Base-by-base conservation (phyloP, 2,888 invertebrate species). In the Girardia tigrina region DNA sequence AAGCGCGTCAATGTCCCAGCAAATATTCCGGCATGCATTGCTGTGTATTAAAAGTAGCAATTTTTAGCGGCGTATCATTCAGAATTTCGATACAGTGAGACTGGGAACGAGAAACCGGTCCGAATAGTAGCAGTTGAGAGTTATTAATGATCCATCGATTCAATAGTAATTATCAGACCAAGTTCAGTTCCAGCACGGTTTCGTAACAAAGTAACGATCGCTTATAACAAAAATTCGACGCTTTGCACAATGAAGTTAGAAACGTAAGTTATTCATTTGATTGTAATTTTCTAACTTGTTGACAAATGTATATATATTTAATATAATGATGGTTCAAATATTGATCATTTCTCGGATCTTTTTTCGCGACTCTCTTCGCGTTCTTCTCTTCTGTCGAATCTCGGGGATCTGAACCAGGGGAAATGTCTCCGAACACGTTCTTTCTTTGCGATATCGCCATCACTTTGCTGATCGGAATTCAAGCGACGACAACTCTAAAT, bases 1-100 rank as follows among this genome's bases (percentile, higher is more conserved):
- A n/a, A 56, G 56, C n/a, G 56, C 56, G 56, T 56, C 56, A 56
- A 56, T 56, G 56, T 56, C 56, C 56, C 56, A 56, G 56, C 56
- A 56, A 56, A 56, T n/a, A 56, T 56, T 56, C n/a, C 23, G 23
- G 56, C 56, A 56, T 56, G 56, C 23, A 56, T 56, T 56, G 56
- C 56, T 56, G 56, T 56, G 56, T 56, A 56, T 56, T 56, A 56
- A 56, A 56, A 56, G 56, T 56, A 56, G 56, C 56, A 56, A 56
- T 56, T 56, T 56, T 56, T 16, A 56, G 56, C 56, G 56, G 56
- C 56, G 56, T 56, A 56, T 56, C 56, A 56, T 56, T 56, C 56
- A 56, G 4, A 56, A 56, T 56, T 56, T 56, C 56, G 56, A 56
- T 56, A 56, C 56, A 56, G 20, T 56, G 56, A 20, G 20, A 56